Base-by-base conservation (phyloP, 2,888 invertebrate species). In the Embidobia sp. region DNA sequence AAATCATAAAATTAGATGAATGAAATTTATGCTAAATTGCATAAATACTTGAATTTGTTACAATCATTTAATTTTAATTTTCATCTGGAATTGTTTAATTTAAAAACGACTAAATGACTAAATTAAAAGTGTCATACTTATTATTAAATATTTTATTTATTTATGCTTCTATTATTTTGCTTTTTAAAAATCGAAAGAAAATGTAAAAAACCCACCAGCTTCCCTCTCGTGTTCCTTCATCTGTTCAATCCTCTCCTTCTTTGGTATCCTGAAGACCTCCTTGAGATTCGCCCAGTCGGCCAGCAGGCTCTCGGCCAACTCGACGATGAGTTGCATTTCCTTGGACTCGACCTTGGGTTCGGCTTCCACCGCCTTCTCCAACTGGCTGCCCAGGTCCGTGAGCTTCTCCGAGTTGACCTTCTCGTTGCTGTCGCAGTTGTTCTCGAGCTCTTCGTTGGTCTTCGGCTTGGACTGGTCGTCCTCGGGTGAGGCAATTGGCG, bases 201-300 rank as follows among this genome's bases (percentile, higher is more conserved):
- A 22, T 46, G 18, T 31, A 5, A 11, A 29, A 51, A 35, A 31
- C 81, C 67, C 42, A 90, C 96, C 96, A 4, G 97, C 97, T 91
- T 97, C 96, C 29, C 96, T 91, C 90, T 98, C 98, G 86, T 97
- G 97, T 86, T 97, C 96, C 86, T 97, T 97, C 95, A 98, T 96
- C 89, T 97, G 97, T 86, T 98, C 97, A 75, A 97, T 95, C 64
- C 97, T 92, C 87, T 98, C 96, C 82, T 97, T 97, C 90, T 97
- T 97, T 0, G 98, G 98, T 85, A 98, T 98, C 87, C 96, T 94
- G 89, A 97, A 98, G 8, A 93, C 93, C 88, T 95, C 94, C 89
- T 94, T 94, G 42, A 94, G 90, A 86, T 91, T 93, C 2, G 94
- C 92, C 97, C 97, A 97, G 69, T 93, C 91, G 46, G 93, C 92